Base-by-base conservation (phyloP, 2,113 vertebrate genomes). In the Alosa alosa region DNA sequence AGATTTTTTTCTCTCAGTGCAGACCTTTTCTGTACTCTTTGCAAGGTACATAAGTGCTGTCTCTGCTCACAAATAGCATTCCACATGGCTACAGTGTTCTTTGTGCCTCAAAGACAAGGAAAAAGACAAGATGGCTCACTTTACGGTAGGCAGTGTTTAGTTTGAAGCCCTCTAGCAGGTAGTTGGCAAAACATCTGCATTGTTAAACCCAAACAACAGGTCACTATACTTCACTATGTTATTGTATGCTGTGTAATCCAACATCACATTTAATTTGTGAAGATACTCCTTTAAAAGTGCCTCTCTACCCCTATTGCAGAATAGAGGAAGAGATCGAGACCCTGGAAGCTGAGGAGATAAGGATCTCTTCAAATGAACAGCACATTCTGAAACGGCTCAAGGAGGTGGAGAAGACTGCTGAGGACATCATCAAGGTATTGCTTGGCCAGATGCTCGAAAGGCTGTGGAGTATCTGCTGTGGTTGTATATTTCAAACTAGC, bases 381-480 rank as follows among this genome's bases (percentile, higher is more conserved):
- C 90, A 93, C 0, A 94, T 99, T 90, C 93, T 99, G 92, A 96
- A 96, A 92, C 96, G 96, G 88, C 90, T 99, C 44, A 99, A 97
- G 86, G 96, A 96, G 86, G 93, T 99, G 84, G 98, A 99, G 91
- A 96, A 93, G 88, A 97, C 97, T 0, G 88, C 97, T 7, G 97
- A 97, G 90, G 98, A 99, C 90, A 98, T 99, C 83, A 97, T 99
- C 93, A 97, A 96, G 96, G 98, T 99, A 94, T 90, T 93, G 91
- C 89, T 83, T 45, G 52, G 84, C 84, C 82, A 52, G 2, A 52
- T 86, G 25, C 47, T 36, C 0, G 15, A 78, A 41, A 9, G 45
- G 46, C 64, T 78, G 31, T 83, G 44, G 10, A 8, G 10, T n/a
- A 44, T 55, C 18, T 50, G 49, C 25, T 82, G 6, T 82, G 78